These are phyloP conservation scores for Drosophila erecta DNA, from an alignment of 1,140 invertebrate species.

Conservation along the genomic window DNA sequence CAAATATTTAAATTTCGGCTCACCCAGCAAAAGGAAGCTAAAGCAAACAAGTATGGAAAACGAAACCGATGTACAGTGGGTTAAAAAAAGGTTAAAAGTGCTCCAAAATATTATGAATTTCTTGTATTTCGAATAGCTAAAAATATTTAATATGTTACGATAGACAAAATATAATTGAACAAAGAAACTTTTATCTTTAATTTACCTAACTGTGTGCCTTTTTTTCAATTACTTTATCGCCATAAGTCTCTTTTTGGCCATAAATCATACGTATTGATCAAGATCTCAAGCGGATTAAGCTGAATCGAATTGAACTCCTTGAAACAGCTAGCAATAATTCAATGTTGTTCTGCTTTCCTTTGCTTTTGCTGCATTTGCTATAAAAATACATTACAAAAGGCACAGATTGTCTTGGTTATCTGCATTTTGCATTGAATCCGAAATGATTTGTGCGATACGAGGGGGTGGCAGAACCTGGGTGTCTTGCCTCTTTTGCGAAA, in stretches of 20 bases:
- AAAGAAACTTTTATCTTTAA: no score
- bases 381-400: constrained; percentile 43
- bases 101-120: neutral
- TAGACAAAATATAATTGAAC: no score
- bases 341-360: constrained; percentile 9
- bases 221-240: no score
- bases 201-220: neutral
- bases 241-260: neutral
- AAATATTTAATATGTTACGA: no score
- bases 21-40: constrained; percentile 46
- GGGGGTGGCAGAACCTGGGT: constrained; percentile 1
- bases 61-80: constrained; percentile 41
- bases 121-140: no score
- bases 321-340: constrained; percentile 40
- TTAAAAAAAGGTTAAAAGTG: neutral
- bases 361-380: constrained; percentile 36
- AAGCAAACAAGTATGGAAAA: constrained; percentile 29
- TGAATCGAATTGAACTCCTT: constrained; percentile 24
- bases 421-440: constrained; percentile 49
- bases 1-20: constrained; percentile 80
- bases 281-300: constrained; percentile 14
- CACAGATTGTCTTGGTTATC: constrained; percentile 41
- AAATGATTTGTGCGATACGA: constrained; percentile 36
- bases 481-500: constrained; percentile 44
- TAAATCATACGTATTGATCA: constrained; percentile 17